Evolutionary conservation across 2,797 vertebrate species (phyloP), one percentile per base, ranked within the genome.

Genomic region (Alfaro cultratus): DNA sequence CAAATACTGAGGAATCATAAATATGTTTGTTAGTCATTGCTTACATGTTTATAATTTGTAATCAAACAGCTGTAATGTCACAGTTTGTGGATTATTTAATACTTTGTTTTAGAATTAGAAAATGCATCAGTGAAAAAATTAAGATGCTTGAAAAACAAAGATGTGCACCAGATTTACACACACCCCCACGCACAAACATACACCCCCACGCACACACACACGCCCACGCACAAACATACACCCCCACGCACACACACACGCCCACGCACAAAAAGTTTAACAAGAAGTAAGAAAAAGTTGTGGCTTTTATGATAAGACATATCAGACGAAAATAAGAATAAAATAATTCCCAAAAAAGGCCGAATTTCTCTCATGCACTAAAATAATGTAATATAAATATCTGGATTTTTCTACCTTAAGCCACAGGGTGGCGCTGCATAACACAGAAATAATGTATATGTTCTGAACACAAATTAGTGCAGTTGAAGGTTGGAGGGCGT

Each of bases 111-210:
- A 26, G 21, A 23, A 51, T 51, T 51, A 3, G 16, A 64, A 34
- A 16, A 64, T 21, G 62, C 16, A 10, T 4, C 29, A 57, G n/a
- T 29, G 51, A 31, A 60, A 60, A 60, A 29, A 15, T 31, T 1
- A 31, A n/a, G 12, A 60, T 60, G 55, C 55, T 60, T 60, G 12
- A 60, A 53, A 53, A 53, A 23, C 23, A 60, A 60, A 31, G 13
- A 60, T 15, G 55, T 31, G 55, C 13, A 15, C 51, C 8, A 10
- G 51, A 51, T 26, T 53, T 53, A 23, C 49, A 10, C 7, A 9
- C 21, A 23, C 7, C 3, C 43, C 2, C 11, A 15, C 15, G 0
- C 46, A 16, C 46, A 12, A 10, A 49, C 47, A 2, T 16, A 0
- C 47, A 18, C 16, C 1, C 47, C 5, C 15, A 5, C 46, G 1